A percentile compares a stretch with the other conserved stretches of the same genome.
Conservation (phyloP, 53 echinoderm and acorn worm species). For the Holothuria scabra region DNA sequence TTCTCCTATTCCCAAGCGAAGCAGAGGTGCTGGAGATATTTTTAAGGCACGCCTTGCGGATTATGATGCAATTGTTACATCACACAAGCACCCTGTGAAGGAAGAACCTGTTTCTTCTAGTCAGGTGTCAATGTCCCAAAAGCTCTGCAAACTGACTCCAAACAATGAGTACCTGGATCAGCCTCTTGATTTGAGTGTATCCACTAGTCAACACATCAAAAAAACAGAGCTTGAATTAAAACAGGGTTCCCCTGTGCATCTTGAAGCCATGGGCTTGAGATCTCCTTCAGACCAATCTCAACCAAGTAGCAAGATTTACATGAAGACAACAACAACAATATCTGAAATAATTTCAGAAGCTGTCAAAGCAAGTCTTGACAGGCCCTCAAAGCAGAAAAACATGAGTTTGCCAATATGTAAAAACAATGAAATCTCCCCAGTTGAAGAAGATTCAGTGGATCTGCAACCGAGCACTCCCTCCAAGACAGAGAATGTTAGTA, state of each 20-base stretch:
- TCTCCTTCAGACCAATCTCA: background rate
- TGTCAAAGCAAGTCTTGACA: slow-evolving; percentile 32
- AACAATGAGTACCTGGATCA: background rate
- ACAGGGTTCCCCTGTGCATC: background rate
- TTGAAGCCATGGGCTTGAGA: background rate
- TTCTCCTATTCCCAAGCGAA: background rate
- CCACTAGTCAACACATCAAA: background rate
- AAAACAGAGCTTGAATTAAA: background rate
- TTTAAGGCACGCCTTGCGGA: slow-evolving; percentile 28
- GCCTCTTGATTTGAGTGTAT: slow-evolving; percentile 27
- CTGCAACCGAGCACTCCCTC: background rate
- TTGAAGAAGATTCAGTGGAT: background rate
- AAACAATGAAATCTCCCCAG: background rate
- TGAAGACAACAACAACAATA: slow-evolving; percentile 17
- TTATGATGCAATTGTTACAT: slow-evolving; percentile 7
- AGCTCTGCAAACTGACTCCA: background rate
- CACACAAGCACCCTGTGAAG: background rate
- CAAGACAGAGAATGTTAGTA: no score
- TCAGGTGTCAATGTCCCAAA: background rate
- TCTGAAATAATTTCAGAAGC: slow-evolving; percentile 39
- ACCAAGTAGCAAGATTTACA: background rate
- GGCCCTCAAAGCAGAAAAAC: background rate
- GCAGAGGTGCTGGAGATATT: slow-evolving; percentile 39
- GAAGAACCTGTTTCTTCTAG: slow-evolving; percentile 28
- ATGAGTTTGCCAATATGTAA: no score